Evolutionary conservation across 1,140 invertebrate genomes (phyloP).

Genomic region (Myzus persicae): DNA sequence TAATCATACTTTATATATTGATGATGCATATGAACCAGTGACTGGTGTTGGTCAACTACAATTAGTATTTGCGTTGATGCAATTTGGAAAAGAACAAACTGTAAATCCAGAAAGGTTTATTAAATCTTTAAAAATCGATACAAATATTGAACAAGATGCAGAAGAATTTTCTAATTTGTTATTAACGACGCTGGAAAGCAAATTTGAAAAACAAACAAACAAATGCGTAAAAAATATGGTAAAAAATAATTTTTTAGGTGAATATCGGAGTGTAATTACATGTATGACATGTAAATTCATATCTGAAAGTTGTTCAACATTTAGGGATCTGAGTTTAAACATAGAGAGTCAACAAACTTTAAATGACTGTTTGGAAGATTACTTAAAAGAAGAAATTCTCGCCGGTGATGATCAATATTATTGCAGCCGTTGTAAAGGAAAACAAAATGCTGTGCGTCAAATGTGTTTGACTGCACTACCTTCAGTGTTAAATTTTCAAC

Average conservation of each 20-base stretch:
- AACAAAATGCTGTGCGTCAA: conserved; percentile 72
- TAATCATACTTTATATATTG: conserved; percentile 62
- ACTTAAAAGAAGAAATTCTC: conserved; percentile 72
- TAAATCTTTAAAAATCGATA: conserved; percentile 71
- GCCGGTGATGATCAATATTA: conserved; percentile 74
- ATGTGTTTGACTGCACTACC: conserved; percentile 72
- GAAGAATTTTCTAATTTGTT: conserved; percentile 79
- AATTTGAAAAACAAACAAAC: conserved; percentile 66
- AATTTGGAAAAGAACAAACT: conserved; percentile 69
- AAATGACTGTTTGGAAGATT: conserved; percentile 71
- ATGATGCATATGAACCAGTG: conserved; percentile 63
- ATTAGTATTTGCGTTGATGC: conserved; percentile 74
- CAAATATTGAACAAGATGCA: conserved; percentile 74
- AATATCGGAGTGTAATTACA: conserved; percentile 74
- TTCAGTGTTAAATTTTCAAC: conserved; percentile 74
- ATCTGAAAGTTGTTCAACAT: conserved; percentile 70
- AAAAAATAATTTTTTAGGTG: conserved; percentile 71
- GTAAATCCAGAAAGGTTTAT: conserved; percentile 74
- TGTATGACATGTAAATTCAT: conserved; percentile 71
- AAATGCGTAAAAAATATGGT: conserved; percentile 68
- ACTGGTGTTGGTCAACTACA: conserved; percentile 73
- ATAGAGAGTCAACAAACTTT: conserved; percentile 69
- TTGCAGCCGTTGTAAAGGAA: conserved; percentile 70
- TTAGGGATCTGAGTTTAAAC: conserved; percentile 75
- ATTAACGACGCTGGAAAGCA: conserved; percentile 71